These are phyloP conservation scores for Triplophysa bombifrons DNA, from an alignment of 2,797 vertebrate genomes.

Conservation along the genomic window DNA sequence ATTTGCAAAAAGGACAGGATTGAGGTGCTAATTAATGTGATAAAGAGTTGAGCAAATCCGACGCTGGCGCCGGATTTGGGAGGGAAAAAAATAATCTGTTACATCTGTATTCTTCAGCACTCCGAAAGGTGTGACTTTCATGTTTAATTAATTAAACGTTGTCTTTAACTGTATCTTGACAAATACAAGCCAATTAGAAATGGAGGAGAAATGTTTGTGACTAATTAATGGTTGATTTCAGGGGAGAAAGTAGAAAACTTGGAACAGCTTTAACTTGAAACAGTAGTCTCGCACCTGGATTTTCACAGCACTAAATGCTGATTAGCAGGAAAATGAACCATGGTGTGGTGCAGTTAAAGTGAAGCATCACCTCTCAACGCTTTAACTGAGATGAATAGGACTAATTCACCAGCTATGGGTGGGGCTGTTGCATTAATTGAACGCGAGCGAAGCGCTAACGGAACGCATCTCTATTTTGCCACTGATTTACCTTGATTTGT, in stretches of 20 bases:
- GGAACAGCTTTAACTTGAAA: constrained; percentile 53
- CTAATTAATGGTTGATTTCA: constrained; percentile 77
- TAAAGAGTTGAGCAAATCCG: constrained; percentile 82
- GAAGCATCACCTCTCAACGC: constrained; percentile 41
- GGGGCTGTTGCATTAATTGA: constrained; percentile 44
- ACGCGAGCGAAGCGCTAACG: constrained; percentile 15
- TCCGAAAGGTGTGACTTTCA: constrained; percentile 78
- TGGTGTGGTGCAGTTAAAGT: constrained; percentile 44
- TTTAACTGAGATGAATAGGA: constrained; percentile 48
- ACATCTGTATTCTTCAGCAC: constrained; percentile 81
- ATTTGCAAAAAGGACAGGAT: constrained; percentile 82
- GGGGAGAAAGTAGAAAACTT: constrained; percentile 63
- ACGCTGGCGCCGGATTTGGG: constrained; percentile 66
- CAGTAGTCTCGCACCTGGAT: constrained; percentile 53
- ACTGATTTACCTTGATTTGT: constrained; percentile 43
- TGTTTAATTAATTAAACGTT: constrained; percentile 82
- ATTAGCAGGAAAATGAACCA: constrained; percentile 55
- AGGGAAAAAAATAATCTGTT: constrained; percentile 63
- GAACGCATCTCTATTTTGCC: constrained; percentile 32
- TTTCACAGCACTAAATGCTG: constrained; percentile 54
- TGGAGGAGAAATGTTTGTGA: constrained; percentile 74
- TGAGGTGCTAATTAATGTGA: constrained; percentile 84
- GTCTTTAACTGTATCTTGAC: constrained; percentile 78
- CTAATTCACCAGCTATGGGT: constrained; percentile 46
- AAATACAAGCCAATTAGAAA: constrained; percentile 78